Evolutionary conservation across 2,888 invertebrate genomes (phyloP).

Genomic region (Aspidiotus rigidus): DNA sequence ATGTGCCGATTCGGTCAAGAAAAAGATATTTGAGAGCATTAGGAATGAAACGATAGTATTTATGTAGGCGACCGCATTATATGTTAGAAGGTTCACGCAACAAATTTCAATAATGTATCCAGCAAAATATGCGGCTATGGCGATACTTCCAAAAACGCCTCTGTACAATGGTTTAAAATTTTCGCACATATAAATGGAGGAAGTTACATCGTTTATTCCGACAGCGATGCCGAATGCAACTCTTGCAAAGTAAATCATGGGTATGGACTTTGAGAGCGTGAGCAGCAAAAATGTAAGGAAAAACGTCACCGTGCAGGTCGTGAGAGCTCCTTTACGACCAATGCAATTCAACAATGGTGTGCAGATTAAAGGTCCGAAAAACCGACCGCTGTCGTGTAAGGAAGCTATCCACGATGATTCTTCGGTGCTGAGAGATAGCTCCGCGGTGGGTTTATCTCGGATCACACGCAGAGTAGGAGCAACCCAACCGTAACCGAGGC

Average conservation of each 20-base stretch:
- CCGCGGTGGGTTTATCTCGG: neutral
- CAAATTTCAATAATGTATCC: slow-evolving; percentile 38
- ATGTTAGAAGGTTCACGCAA: slow-evolving; percentile 36
- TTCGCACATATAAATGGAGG: slow-evolving; percentile 38
- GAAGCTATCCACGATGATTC: slow-evolving; percentile 25
- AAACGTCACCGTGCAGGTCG: neutral
- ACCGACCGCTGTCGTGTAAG: slow-evolving; percentile 24
- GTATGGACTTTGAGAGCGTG: neutral
- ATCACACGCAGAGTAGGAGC: slow-evolving; percentile 14
- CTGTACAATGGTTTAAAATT: slow-evolving; percentile 36
- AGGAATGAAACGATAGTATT: slow-evolving; percentile 35
- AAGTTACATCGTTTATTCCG: slow-evolving; percentile 38
- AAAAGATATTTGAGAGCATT: slow-evolving; percentile 34
- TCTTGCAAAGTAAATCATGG: slow-evolving; percentile 35
- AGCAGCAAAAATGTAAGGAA: slow-evolving; percentile 7
- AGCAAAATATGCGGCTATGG: slow-evolving; percentile 37
- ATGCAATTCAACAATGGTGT: neutral
- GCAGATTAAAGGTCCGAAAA: slow-evolving; percentile 17
- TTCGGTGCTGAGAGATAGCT: slow-evolving; percentile 9
- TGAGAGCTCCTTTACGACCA: slow-evolving; percentile 20
- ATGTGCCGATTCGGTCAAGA: slow-evolving; percentile 37
- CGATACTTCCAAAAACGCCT: slow-evolving; percentile 36
- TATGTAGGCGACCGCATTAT: slow-evolving; percentile 33
- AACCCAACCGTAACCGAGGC: slow-evolving; percentile 19
- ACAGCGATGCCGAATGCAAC: slow-evolving; percentile 37